Evolutionary conservation across 2,113 vertebrate genomes (phyloP), one percentile per base, ranked within the genome.

Genomic region (Malurus melanocephalus): DNA sequence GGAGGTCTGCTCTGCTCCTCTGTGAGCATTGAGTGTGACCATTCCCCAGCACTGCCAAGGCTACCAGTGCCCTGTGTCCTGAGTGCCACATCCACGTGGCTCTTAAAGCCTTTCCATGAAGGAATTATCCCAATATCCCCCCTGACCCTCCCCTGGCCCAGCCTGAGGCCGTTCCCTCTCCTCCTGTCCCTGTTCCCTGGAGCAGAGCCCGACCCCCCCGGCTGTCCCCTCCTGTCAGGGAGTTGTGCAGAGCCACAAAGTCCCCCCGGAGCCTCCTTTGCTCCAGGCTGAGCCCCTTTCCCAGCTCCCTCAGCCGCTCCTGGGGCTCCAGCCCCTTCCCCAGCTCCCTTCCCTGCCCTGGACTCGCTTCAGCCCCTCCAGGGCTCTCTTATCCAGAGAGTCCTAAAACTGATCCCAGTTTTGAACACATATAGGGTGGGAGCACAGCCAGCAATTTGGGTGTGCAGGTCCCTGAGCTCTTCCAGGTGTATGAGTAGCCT

Each of bases 81-180:
- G n/a, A 1, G 35, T 43, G 51, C 18, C 51, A 57, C 56, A 48
- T 62, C 28, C 56, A 21, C 26, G 1, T 0, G 0, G 35, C 30
- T 64, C 11, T 32, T 10, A 4, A 49, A 20, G 6, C 57, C 13
- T 56, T 49, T 8, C 56, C 0, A 0, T 4, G 42, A 4, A 32
- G 17, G 2, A 51, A 43, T 49, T 0, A 13, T 10, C 66, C 30
- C 20, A 7, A 1, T 1, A 6, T 14, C 64, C 28, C 16, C 0
- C 13, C 40, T 28, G 48, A 0, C 0, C 52, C 35, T 43, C 3
- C 52, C 30, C 35, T 49, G 35, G 35, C 27, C 11, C 72, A 76
- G 22, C 21, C 12, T 13, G 62, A 45, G 72, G 55, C 55, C 1
- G 2, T 85, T 76, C 38, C 62, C 55, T 76, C 72, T 76, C 17